Base-by-base conservation (phyloP, 2,797 vertebrate species). In the Lagorchestes hirsutus region DNA sequence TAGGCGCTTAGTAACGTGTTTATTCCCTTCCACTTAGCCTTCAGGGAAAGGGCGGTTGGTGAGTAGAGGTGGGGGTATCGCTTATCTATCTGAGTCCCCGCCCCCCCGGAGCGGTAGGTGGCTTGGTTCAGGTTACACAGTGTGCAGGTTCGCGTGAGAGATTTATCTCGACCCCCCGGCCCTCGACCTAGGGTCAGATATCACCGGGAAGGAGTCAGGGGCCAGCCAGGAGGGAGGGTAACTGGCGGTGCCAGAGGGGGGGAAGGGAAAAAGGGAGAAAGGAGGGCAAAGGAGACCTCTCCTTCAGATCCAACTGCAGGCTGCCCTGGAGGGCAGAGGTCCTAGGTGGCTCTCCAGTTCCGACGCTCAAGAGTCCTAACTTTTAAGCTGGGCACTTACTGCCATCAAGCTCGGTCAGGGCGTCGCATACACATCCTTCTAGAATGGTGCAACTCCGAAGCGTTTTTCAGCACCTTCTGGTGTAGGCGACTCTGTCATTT, bases 71-170 rank as follows among this genome's bases (percentile, higher is more conserved):
- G 55, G 24, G 91, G 56, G 1, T 28, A 40, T 28, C 28, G 2
- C n/a, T 18, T 27, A 40, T 24, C 13, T 4, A 54, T n/a, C 29
- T 13, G 14, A 22, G 28, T 50, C 29, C 31, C 52, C 52, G 34
- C 31, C 31, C 52, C 46, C 54, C 54, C 50, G 55, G 50, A 11
- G 52, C 62, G 2, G 4, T 90, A 57, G 55, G 55, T 93, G 90
- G 52, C 55, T 29, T 31, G 57, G 87, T 29, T 52, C 55, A 34
- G 54, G 91, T 94, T 94, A 93, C 95, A 94, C 82, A 58, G 93
- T 95, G 95, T 62, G 67, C 58, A 82, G 93, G 46, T n/a, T 82
- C 92, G 91, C 94, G 93, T 96, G 67, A 95, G 93, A 97, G 92
- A 46, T 82, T 82, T 93, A 90, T 46, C 74, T 46, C n/a, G 74